These are phyloP conservation scores for Sinosuthora webbiana DNA, from an alignment of 2,113 vertebrate species.

Conservation along the genomic window DNA sequence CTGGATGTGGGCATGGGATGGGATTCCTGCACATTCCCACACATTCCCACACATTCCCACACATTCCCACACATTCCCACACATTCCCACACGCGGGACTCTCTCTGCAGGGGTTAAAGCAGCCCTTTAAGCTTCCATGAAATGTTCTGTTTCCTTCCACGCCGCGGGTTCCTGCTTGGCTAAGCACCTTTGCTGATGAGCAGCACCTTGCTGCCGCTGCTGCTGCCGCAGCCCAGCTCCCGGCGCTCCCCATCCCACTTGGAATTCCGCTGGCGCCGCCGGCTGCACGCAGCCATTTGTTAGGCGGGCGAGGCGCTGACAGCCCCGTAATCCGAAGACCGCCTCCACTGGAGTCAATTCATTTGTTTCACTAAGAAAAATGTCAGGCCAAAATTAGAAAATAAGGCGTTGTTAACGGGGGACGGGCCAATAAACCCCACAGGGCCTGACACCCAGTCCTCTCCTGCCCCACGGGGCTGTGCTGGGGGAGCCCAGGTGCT, in stretches of 20 bases:
- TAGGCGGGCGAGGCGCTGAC: conserved; percentile 79
- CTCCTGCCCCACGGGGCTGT: neutral
- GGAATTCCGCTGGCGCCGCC: conserved; percentile 75
- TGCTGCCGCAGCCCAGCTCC: neutral
- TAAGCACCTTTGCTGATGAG: conserved; percentile 42
- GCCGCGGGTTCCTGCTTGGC: neutral
- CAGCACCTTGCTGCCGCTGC: conserved; percentile 15
- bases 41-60: fast-evolving
- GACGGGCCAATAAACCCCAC: neutral
- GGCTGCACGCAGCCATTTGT: conserved; percentile 84
- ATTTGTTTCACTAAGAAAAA: conserved; percentile 83
- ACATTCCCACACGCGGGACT: fast-evolving
- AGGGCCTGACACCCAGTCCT: conserved; percentile 28
- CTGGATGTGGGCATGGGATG: neutral
- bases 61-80: neutral
- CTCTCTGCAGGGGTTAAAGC: neutral
- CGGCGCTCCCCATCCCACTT: conserved; percentile 57
- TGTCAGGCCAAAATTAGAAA: conserved; percentile 81
- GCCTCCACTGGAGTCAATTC: conserved; percentile 77
- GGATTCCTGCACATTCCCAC: neutral
- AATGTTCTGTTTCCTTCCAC: neutral
- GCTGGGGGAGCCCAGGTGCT: neutral
- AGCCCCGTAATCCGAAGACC: conserved; percentile 82
- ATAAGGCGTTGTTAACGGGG: conserved; percentile 45
- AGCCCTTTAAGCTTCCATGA: neutral